Base-by-base conservation (phyloP, 2,113 vertebrate species). In the Notechis scutatus region DNA sequence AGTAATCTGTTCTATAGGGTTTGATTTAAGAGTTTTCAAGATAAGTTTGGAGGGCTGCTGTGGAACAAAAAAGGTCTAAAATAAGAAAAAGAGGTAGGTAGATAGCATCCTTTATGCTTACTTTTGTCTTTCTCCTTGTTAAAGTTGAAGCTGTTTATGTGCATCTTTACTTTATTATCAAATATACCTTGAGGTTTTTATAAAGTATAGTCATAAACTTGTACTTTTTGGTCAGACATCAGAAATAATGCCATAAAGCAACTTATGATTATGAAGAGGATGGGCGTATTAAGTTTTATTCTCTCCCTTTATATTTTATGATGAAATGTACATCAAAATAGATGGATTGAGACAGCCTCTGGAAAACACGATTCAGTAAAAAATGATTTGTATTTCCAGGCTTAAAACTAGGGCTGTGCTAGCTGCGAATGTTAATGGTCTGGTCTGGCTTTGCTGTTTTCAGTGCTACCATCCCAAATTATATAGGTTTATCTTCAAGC, bases 291-390 rank as follows among this genome's bases (percentile, higher is more conserved):
- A 64, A 1, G 89, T 94, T 59, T 85, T 91, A 69, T 91, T 87
- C 14, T 23, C 8, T 87, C 34, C 5, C 95, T 59, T 11, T 92
- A 59, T 81, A 54, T 89, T 92, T 93, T 90, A 74, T 91, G 91
- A 87, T 29, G 14, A 81, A 93, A 74, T 94, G 56, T 90, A 92
- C 94, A 94, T 93, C 93, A 69, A 45, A 90, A 34, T 21, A 8
- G 64, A 5, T 89, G 42, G 89, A 0, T 3, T 10, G 55, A 92
- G 50, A 56, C 88, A 12, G 24, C 24, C 91, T 12, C 87, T 91
- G 85, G 18, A 61, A 94, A 95, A 90, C 18, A 57, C 3, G 14
- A 81, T 88, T 42, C 74, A 42, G 18, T 81, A 94, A 95, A 94
- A 59, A 61, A 18, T 18, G 93, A 1, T 64, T 64, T 92, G 5